Percentiles rank a stretch among this genome's conserved stretches.
phyloP scores from a whole-genome alignment of 2,888 invertebrate species.

The Drosophila kokeensis region DNA sequence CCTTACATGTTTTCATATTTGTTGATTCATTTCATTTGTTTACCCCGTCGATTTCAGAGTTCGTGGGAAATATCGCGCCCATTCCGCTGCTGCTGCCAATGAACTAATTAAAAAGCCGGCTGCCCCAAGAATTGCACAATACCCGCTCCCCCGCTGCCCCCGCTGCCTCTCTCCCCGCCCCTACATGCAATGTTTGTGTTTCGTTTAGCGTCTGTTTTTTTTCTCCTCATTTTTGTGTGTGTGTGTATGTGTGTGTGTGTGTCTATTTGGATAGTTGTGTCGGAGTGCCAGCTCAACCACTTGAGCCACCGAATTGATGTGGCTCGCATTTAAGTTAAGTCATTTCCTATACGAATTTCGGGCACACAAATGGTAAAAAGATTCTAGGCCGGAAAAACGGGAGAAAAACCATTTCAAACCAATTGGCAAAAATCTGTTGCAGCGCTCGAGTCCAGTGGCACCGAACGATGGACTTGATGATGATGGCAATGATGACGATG shows the following conservation, averaged over 20 bases:
- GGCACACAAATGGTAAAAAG: slow-evolving; percentile 15
- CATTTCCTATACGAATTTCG: slow-evolving; percentile 73
- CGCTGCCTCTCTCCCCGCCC: not conserved
- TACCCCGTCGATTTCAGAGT: slow-evolving; percentile 57
- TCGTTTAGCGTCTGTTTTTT: slow-evolving; percentile 33
- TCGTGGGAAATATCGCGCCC: slow-evolving; percentile 79
- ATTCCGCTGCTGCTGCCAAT: slow-evolving; percentile 51
- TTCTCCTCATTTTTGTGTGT: not conserved
- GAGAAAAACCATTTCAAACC: slow-evolving; percentile 47
- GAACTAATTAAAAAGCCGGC: slow-evolving; percentile 74
- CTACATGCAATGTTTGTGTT: slow-evolving; percentile 17
- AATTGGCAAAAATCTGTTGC: slow-evolving; percentile 71
- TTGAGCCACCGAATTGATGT: slow-evolving; percentile 43
- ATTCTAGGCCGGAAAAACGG: slow-evolving; percentile 53
- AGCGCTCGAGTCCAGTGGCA: slow-evolving; percentile 49
- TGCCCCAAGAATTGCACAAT: slow-evolving; percentile 53
- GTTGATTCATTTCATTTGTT: slow-evolving; percentile 78
- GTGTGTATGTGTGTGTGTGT: not conserved
- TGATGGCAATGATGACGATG: slow-evolving; percentile 9
- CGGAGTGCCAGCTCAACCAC: slow-evolving; percentile 53
- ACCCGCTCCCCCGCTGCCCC: slow-evolving; percentile 9
- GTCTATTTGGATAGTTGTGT: slow-evolving; percentile 1
- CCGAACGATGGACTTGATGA: not conserved
- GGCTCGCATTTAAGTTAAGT: slow-evolving; percentile 66
- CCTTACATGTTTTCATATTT: slow-evolving; percentile 45